Evolutionary conservation across 2,113 vertebrate species (phyloP), one percentile per base, ranked within the genome.

Genomic region (Pelecanus crispus): DNA sequence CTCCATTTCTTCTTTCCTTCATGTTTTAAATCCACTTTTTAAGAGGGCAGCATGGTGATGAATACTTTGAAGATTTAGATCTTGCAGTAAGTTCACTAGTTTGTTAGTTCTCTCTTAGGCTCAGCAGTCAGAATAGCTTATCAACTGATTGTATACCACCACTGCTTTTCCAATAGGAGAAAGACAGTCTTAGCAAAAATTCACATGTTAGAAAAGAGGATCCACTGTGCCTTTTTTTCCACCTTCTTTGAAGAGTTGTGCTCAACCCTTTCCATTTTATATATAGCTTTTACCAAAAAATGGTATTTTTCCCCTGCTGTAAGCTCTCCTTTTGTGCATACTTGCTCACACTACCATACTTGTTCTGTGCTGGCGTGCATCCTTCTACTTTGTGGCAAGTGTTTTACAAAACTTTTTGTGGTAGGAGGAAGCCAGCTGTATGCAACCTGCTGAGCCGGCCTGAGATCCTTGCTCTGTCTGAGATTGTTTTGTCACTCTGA

Each of bases 261-360:
- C 17, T 65, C 3, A 5, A 11, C 18, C 21, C 18, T 61, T 78
- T 45, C 47, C 20, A 47, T 67, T 71, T 72, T 22, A 42, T 71
- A 34, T 49, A 12, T 44, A 25, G 17, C 17, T 90, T 88, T 53
- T 67, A 45, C 61, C 5, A 61, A 89, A 81, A 53, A 47, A 25
- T 21, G 1, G 1, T 28, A 10, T 21, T 36, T 1, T 25, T 25
- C 13, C 7, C 8, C 6, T 2, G 0, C 52, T 6, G 4, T 24
- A 7, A 50, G 13, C 2, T 8, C 5, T 70, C 6, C 14, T 74
- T 78, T 70, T 19, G 31, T 90, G 31, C 11, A 3, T 53, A 3
- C 20, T 81, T 65, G 38, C 14, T 65, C 45, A n/a, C 42, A 13
- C 32, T n/a, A 3, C 40, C 7, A 0, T 68, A 32, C 28, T 22